These are phyloP conservation scores for Ictalurus punctatus DNA, from an alignment of 2,113 vertebrate genomes.

Conservation along the genomic window DNA sequence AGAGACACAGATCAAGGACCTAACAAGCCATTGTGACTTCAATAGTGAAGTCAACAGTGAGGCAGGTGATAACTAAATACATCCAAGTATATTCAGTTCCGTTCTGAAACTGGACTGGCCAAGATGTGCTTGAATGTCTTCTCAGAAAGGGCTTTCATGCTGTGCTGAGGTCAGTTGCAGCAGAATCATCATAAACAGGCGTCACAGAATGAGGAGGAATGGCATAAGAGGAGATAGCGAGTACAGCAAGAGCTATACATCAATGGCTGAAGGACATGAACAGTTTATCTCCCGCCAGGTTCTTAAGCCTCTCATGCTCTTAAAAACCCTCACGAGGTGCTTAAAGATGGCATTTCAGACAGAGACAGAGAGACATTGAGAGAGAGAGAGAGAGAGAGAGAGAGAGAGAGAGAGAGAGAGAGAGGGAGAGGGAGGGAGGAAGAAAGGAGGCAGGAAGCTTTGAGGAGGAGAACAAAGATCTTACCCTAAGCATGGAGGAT, in stretches of 20 bases:
- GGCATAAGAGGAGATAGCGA: not conserved
- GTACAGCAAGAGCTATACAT: not conserved
- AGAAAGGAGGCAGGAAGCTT: slow-evolving; percentile 1
- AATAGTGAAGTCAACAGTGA: not conserved
- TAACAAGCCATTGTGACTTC: not conserved
- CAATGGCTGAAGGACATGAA: not conserved
- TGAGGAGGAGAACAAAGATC: not conserved
- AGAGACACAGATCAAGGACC: not conserved
- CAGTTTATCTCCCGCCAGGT: not conserved
- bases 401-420: not conserved
- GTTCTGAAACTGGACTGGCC: not conserved
- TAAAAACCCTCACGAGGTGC: slow-evolving; percentile 9
- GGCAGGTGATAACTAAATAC: not conserved
- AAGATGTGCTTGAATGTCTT: not conserved
- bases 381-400: not conserved
- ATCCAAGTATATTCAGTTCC: not conserved
- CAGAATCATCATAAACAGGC: not conserved
- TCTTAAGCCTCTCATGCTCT: slow-evolving; percentile 1
- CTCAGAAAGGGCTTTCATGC: not conserved
- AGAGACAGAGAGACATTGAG: not conserved
- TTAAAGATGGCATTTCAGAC: slow-evolving; percentile 11
- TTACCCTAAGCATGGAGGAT: slow-evolving; percentile 13
- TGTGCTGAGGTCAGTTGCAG: not conserved
- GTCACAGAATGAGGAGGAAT: slow-evolving; percentile 1
- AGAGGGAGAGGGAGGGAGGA: not conserved